Conservation (phyloP, 2,113 vertebrate species). For the Lynx canadensis region DNA sequence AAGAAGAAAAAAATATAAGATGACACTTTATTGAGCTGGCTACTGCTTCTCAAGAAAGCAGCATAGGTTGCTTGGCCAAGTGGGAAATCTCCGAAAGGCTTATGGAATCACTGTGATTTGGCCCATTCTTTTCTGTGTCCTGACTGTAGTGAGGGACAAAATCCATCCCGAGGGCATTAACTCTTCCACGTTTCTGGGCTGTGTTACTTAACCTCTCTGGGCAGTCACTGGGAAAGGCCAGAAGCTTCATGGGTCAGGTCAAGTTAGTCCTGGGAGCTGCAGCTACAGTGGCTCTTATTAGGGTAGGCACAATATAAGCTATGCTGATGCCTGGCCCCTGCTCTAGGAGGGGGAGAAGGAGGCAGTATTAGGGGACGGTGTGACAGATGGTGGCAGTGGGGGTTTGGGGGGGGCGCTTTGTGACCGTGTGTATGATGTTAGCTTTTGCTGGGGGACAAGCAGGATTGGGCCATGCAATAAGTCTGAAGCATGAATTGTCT, state of each 20-base stretch:
- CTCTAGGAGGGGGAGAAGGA: background rate
- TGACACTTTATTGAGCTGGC: background rate
- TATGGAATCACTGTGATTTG: background rate
- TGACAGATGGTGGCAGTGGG: too few species aligned
- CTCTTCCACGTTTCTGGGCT: background rate
- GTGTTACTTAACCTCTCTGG: background rate
- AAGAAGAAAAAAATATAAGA: background rate
- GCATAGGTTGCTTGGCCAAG: background rate
- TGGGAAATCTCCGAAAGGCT: background rate
- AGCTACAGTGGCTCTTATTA: background rate
- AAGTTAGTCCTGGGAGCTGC: background rate
- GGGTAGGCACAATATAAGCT: background rate
- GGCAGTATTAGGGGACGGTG: background rate
- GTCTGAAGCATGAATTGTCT: background rate
- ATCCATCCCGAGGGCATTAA: background rate
- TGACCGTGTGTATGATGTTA: background rate
- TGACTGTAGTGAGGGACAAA: background rate
- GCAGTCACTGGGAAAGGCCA: background rate
- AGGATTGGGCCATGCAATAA: background rate
- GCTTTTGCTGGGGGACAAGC: background rate
- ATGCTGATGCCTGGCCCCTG: background rate
- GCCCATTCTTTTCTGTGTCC: background rate
- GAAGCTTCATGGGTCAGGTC: background rate
- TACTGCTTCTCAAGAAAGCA: background rate
- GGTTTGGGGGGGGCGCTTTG: background rate